A percentile compares a stretch with the other conserved stretches of the same genome.
Evolutionary conservation across 1,140 invertebrate species (phyloP).

Genomic region (Palaemon carinicauda): DNA sequence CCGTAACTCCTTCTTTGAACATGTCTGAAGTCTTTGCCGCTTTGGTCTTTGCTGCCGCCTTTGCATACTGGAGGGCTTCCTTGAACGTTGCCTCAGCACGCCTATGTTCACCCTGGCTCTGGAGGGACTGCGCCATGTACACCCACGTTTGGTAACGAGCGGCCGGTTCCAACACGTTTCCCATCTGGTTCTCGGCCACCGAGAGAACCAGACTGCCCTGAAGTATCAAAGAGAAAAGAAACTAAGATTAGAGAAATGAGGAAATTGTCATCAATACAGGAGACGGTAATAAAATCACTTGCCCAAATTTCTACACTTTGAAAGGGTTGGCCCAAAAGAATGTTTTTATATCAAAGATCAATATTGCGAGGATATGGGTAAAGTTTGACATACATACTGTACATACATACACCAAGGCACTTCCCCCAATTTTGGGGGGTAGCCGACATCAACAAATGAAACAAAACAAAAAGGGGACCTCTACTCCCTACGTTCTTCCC

Average conservation of each 20-base stretch:
- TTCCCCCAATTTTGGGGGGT: no score
- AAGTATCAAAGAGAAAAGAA: slow-evolving; percentile 41
- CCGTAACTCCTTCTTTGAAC: slow-evolving; percentile 64
- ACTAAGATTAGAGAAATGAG: neutral
- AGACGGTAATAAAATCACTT: no score
- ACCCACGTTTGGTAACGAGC: slow-evolving; percentile 71
- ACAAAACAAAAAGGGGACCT: no score
- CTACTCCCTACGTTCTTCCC: no score
- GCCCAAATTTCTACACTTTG: no score
- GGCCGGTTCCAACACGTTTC: slow-evolving; percentile 63
- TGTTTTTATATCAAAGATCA: no score
- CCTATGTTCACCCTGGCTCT: slow-evolving; percentile 72
- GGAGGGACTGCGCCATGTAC: slow-evolving; percentile 76
- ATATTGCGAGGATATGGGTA: no score
- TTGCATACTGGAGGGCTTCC: slow-evolving; percentile 75
- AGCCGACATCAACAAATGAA: no score
- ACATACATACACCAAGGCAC: no score
- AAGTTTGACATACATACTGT: no score
- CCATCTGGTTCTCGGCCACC: slow-evolving; percentile 73
- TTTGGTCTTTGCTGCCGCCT: slow-evolving; percentile 73
- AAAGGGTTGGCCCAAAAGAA: no score
- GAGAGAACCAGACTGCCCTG: slow-evolving; percentile 74
- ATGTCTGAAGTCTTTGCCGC: slow-evolving; percentile 66
- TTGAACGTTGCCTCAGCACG: slow-evolving; percentile 76
- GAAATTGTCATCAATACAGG: no score